Percentiles rank a stretch among this genome's conserved stretches.
Conservation (phyloP, 2,113 vertebrate species). For the Butastur rufipennis region DNA sequence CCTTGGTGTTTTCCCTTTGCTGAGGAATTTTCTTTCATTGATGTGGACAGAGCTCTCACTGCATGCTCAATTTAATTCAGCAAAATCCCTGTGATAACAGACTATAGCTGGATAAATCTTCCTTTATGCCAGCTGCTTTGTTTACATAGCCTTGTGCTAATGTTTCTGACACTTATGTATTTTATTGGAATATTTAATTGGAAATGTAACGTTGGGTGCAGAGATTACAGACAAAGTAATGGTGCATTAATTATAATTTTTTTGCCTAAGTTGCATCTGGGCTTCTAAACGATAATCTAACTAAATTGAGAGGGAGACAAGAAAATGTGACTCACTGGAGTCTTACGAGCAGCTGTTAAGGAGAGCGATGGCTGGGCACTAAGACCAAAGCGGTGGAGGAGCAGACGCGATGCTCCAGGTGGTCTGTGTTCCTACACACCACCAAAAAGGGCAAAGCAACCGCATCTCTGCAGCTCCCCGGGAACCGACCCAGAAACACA, state of each 20-base stretch:
- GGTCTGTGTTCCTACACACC: neutral
- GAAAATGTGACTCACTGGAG: neutral
- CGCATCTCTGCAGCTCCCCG: rapidly evolving
- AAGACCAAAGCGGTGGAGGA: neutral
- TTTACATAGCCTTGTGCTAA: neutral
- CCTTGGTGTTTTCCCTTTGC: neutral
- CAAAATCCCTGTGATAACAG: neutral
- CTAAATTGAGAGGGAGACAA: neutral
- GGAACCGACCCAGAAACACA: neutral
- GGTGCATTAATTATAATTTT: neutral
- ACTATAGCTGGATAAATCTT: neutral
- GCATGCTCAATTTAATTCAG: neutral
- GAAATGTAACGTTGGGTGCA: neutral
- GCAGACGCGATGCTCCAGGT: neutral
- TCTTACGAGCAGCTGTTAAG: neutral
- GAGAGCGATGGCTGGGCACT: neutral
- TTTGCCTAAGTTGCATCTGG: neutral
- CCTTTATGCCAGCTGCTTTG: neutral
- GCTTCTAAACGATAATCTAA: neutral
- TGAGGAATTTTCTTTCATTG: neutral
- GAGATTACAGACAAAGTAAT: neutral
- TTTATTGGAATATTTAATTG: neutral
- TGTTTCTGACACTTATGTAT: neutral
- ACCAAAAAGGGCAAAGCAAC: neutral
- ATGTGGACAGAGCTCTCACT: neutral